These are phyloP conservation scores for Willowsia nigromaculata DNA, from an alignment of 2,888 invertebrate genomes.

Conservation along the genomic window DNA sequence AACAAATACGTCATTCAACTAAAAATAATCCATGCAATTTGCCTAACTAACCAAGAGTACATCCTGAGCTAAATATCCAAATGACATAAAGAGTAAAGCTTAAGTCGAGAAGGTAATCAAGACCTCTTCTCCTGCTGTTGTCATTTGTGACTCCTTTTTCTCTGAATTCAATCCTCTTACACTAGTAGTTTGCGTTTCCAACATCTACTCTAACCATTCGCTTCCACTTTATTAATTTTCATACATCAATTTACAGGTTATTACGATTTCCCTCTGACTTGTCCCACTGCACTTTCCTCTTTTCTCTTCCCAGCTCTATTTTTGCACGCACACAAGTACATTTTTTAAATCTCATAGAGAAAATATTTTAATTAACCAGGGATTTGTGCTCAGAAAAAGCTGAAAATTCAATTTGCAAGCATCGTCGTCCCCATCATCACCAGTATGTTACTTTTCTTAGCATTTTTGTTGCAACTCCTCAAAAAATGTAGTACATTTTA, in stretches of 20 bases:
- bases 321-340: not conserved
- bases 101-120: not conserved
- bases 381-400: conserved; percentile 45
- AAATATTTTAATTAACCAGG: conserved; percentile 64
- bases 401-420: conserved; percentile 66
- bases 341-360: not conserved
- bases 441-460: conserved; percentile 1
- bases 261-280: not conserved
- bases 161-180: no score
- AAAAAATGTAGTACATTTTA: not conserved
- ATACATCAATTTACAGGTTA: conserved; percentile 24
- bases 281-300: not conserved
- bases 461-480: not conserved
- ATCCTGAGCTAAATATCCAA: not conserved
- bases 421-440: not conserved
- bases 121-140: not conserved
- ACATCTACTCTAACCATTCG: not conserved
- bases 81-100: not conserved
- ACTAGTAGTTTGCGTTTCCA: not conserved
- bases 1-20: not conserved
- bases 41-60: not conserved
- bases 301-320: not conserved
- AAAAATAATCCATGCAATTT: not conserved
- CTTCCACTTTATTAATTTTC: not conserved
- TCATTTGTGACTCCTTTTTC: not conserved